These are phyloP conservation scores for Tychaedon coryphoeus DNA, from an alignment of 2,113 vertebrate genomes.

Conservation along the genomic window DNA sequence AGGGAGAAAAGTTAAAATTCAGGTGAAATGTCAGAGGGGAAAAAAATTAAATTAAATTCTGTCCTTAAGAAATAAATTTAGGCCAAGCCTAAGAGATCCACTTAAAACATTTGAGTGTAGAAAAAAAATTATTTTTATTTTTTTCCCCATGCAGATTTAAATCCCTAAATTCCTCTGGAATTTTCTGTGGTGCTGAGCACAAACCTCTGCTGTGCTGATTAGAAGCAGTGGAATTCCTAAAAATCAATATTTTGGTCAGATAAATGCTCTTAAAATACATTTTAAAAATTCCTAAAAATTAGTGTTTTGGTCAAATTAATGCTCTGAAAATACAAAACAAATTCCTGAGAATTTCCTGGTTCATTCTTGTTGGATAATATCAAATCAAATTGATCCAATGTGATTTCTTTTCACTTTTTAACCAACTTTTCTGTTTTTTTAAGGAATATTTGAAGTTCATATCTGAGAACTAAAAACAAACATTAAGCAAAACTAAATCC, in stretches of 20 bases:
- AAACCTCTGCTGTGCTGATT: background rate
- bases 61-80: background rate
- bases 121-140: background rate
- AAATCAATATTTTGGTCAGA: background rate
- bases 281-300: background rate
- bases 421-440: background rate
- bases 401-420: background rate
- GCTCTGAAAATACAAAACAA: background rate
- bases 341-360: background rate
- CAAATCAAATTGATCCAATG: no score
- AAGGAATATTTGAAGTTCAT: background rate
- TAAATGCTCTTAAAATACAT: background rate
- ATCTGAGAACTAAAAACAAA: background rate
- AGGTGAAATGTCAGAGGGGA: background rate
- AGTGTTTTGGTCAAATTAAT: rapidly evolving
- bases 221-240: background rate
- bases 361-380: background rate
- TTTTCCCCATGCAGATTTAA: background rate
- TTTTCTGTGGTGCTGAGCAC: background rate
- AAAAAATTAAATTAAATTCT: background rate
- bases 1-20: background rate
- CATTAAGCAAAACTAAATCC: background rate
- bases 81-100: background rate
- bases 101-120: background rate
- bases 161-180: background rate